Percentiles rank a stretch among this genome's conserved stretches.
Conservation (phyloP, 2,888 invertebrate species). For the Blomia tropicalis region DNA sequence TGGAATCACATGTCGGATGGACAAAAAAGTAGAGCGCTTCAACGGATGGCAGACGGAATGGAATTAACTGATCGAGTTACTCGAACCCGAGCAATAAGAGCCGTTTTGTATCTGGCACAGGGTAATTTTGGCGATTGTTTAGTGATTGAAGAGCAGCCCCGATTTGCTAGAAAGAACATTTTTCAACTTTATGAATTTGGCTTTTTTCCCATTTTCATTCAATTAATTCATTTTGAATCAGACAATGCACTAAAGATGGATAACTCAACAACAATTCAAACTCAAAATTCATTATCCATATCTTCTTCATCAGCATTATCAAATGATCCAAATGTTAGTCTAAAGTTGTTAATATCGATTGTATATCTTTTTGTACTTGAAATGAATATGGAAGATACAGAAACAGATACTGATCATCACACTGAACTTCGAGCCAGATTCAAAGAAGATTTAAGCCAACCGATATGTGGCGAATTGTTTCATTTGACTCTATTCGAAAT, state of each 20-base stretch:
- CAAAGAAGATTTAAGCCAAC: constrained; percentile 33
- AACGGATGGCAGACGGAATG: constrained; percentile 72
- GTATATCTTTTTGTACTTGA: constrained; percentile 90
- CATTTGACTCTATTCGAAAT: constrained; percentile 78
- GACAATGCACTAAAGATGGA: constrained; percentile 45
- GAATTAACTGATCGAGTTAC: constrained; percentile 67
- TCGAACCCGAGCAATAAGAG: constrained; percentile 74
- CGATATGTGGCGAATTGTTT: constrained; percentile 58
- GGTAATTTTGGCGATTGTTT: constrained; percentile 41
- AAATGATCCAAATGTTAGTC: constrained; percentile 43
- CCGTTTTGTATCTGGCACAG: constrained; percentile 84
- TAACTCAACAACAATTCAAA: constrained; percentile 4
- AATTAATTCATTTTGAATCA: constrained; percentile 83
- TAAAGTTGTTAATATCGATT: constrained; percentile 78
- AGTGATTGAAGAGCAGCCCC: constrained; percentile 71
- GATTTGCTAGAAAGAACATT: constrained; percentile 65
- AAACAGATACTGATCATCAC: constrained; percentile 34
- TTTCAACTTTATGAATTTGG: constrained; percentile 75
- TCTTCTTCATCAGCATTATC: constrained; percentile 41
- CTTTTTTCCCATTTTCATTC: constrained; percentile 71
- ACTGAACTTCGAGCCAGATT: constrained; percentile 24
- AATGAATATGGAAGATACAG: constrained; percentile 44
- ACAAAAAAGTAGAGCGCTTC: constrained; percentile 57
- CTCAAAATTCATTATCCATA: constrained; percentile 47
- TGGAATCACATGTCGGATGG: constrained; percentile 59